These are phyloP conservation scores for Cheirogaleus major DNA, from an alignment of 2,797 vertebrate species.

Conservation along the genomic window DNA sequence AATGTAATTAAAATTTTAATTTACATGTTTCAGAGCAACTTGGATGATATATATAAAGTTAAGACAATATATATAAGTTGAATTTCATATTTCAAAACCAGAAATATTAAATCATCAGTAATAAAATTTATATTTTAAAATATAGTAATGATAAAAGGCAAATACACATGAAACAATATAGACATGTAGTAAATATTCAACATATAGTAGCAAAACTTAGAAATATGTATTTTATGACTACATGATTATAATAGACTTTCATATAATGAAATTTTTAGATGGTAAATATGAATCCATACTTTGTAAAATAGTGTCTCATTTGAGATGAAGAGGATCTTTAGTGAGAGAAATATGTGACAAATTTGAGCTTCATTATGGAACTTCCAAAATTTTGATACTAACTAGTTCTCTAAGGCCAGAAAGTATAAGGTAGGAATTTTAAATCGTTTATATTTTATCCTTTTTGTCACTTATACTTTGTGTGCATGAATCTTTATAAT, in stretches of 20 bases:
- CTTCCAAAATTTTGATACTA: neutral
- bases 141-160: neutral
- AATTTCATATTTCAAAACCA: neutral
- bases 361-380: neutral
- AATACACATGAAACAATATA: neutral
- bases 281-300: neutral
- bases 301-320: neutral
- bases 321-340: neutral
- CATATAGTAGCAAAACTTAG: neutral
- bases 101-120: neutral
- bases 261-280: neutral
- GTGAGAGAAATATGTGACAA: neutral
- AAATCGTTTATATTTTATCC: neutral
- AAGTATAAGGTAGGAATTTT: neutral
- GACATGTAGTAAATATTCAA: neutral
- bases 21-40: neutral
- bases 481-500: neutral
- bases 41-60: neutral
- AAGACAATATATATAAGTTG: neutral
- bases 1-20: neutral
- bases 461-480: neutral
- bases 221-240: neutral
- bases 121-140: neutral
- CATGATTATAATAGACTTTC: neutral
- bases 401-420: neutral